phyloP scores from a whole-genome alignment of 2,797 vertebrate genomes.

The Myotis vivesi region DNA sequence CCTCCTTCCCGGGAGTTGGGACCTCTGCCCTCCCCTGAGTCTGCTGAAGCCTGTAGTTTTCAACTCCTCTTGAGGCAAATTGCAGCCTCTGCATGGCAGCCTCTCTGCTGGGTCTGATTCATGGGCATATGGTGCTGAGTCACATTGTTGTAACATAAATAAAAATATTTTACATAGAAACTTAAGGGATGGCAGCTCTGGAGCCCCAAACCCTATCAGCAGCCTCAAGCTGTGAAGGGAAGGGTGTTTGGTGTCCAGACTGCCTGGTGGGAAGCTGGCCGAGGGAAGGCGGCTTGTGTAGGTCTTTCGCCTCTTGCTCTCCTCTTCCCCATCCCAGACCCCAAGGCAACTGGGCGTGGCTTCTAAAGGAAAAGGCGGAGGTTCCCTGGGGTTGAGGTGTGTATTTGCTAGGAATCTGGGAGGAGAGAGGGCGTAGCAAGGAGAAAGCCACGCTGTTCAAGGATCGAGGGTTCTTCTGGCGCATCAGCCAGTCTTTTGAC shows the following conservation, averaged over 20 bases:
- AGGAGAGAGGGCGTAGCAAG: background rate
- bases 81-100: background rate
- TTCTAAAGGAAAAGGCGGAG: background rate
- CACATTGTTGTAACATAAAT: slow-evolving; percentile 58
- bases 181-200: background rate
- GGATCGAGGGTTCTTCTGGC: rapidly evolving
- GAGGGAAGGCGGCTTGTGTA: too few relatives aligned
- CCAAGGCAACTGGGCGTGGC: background rate
- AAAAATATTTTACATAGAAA: slow-evolving; percentile 54
- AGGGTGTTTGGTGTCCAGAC: background rate
- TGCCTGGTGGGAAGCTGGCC: background rate
- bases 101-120: too few relatives aligned
- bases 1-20: background rate
- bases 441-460: background rate
- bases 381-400: background rate
- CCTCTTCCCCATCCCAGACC: too few relatives aligned
- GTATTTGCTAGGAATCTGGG: background rate
- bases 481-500: background rate
- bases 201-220: background rate
- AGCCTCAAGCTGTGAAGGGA: slow-evolving; percentile 9
- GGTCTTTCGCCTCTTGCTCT: background rate
- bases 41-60: background rate
- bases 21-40: background rate
- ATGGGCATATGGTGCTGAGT: background rate
- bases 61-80: background rate